phyloP scores from a whole-genome alignment of 2,797 vertebrate genomes.

The Coreius guichenoti region DNA sequence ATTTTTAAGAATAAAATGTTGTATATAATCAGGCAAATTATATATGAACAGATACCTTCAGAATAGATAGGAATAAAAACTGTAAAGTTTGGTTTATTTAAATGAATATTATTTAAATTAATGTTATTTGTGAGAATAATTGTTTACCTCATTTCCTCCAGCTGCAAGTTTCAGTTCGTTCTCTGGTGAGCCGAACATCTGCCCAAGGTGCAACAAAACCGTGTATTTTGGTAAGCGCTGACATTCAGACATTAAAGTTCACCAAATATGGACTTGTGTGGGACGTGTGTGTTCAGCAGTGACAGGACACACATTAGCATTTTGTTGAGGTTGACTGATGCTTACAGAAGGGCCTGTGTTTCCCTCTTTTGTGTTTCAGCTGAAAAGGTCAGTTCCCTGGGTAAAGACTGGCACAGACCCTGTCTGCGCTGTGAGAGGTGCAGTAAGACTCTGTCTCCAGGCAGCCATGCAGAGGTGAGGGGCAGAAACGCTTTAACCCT shows the following conservation, averaged over 20 bases:
- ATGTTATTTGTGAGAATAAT: background rate
- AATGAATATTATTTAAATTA: background rate
- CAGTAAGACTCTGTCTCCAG: conserved; percentile 73
- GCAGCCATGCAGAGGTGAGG: conserved; percentile 73
- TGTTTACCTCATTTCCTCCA: conserved; percentile 45
- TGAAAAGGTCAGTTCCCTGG: conserved; percentile 83
- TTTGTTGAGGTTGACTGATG: background rate
- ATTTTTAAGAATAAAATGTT: no score
- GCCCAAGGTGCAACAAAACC: conserved; percentile 82
- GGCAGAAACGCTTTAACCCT: background rate
- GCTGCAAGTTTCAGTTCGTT: conserved; percentile 79
- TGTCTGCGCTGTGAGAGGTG: conserved; percentile 79
- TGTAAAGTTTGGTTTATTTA: background rate
- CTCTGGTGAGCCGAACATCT: conserved; percentile 80
- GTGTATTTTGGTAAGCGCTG: conserved; percentile 84
- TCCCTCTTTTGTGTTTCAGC: conserved; percentile 69
- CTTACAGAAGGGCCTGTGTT: conserved; percentile 40
- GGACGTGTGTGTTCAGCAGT: conserved; percentile 11
- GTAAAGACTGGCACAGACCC: conserved; percentile 84
- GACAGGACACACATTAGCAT: conserved; percentile 23
- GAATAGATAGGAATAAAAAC: background rate
- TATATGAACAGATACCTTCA: no score
- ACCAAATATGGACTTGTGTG: conserved; percentile 14
- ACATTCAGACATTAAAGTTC: conserved; percentile 21
- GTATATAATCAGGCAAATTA: no score